Evolutionary conservation across 1,140 invertebrate genomes (phyloP).

Genomic region (Eriosoma lanigerum): DNA sequence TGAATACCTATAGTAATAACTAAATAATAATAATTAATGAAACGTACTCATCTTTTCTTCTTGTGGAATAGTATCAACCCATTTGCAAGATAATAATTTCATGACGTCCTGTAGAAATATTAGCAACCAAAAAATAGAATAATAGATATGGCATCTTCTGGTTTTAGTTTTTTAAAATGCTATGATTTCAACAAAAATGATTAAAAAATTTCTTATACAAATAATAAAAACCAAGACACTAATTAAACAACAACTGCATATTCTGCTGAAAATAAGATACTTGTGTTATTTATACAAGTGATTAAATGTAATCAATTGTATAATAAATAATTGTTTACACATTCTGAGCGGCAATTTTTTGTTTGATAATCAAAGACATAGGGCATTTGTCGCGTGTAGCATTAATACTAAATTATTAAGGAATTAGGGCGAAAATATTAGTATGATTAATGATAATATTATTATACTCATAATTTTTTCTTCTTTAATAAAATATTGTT

Average conservation of each 20-base stretch:
- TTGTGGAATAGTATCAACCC: conserved; percentile 46
- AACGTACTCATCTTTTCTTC: conserved; percentile 49
- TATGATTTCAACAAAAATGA: conserved; percentile 49
- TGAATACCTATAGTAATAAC: too few relatives aligned
- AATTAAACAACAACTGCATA: background rate
- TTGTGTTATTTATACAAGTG: background rate
- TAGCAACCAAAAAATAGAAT: conserved; percentile 48
- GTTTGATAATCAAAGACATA: background rate
- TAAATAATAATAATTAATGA: conserved; percentile 1
- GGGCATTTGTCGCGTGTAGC: background rate
- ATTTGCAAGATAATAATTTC: conserved; percentile 45
- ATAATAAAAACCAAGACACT: background rate
- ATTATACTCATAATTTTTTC: background rate
- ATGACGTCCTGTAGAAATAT: conserved; percentile 49
- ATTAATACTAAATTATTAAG: background rate
- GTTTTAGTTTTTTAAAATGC: conserved; percentile 37
- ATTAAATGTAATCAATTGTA: background rate
- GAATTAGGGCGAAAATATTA: background rate
- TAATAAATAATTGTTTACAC: background rate
- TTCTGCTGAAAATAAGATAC: background rate
- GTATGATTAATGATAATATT: background rate
- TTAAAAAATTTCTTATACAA: conserved; percentile 34
- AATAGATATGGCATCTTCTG: conserved; percentile 18
- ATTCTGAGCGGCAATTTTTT: background rate
- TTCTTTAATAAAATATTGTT: background rate